Evolutionary conservation across 2,888 invertebrate genomes (phyloP), one percentile per base, ranked within the genome.

Genomic region (Hydriomena furcata): DNA sequence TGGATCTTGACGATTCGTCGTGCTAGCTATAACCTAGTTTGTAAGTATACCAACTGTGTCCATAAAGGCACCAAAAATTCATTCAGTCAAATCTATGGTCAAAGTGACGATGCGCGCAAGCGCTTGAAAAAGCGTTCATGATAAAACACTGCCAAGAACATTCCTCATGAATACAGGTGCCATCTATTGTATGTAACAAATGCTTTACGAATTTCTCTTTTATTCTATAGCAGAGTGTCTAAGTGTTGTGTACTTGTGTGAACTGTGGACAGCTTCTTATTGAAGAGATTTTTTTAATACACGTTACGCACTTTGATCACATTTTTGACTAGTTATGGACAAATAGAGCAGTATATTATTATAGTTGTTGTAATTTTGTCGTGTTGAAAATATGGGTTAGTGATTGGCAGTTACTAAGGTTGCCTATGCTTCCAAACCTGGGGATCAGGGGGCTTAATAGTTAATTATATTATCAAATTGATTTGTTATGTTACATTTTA

Each of bases 81-180:
- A 30, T 34, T 43, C 38, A 6, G 43, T 75, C 80, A 76, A 64
- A 72, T 73, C 76, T 76, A 73, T 81, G 81, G 77, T 84, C 84
- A 82, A 82, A 84, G 82, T 80, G 84, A 73, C 65, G 66, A 73
- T 65, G 65, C 68, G 40, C 60, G 62, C 52, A 58, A 54, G 37
- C 65, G 61, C 56, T 52, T 52, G 52, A 52, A 47, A 46, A 43
- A 52, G 43, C 34, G 37, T 32, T 20, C 24, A 40, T 11, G 49
- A 62, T 73, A 52, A 59, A 65, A 75, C 82, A 86, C 87, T 87
- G 86, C 86, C 88, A 80, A 72, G 65, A 56, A 84, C 86, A 85
- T 87, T 87, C 87, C 84, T 72, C 25, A 41, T 52, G 68, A 68
- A 58, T 55, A 64, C 74, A 64, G 73, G 77, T 81, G 84, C 76